Evolutionary conservation across 1,140 invertebrate genomes (phyloP).

Genomic region (Panulirus ornatus): DNA sequence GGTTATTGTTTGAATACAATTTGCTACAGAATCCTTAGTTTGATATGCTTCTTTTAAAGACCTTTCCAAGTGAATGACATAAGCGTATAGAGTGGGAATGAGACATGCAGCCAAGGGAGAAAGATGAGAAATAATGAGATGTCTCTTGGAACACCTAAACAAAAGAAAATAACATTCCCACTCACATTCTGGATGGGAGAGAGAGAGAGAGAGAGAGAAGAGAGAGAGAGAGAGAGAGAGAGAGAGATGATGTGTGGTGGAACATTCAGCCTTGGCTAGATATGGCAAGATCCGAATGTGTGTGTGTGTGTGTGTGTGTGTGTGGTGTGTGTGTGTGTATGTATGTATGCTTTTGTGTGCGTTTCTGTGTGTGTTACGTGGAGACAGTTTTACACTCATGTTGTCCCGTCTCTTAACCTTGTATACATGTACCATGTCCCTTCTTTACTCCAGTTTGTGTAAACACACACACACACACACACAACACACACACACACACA

Average conservation of each 20-base stretch:
- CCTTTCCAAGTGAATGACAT: too few species aligned
- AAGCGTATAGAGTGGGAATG: too few species aligned
- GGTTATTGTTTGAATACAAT: too few species aligned
- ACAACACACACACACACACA: too few species aligned
- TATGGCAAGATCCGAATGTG: not conserved
- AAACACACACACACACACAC: not conserved
- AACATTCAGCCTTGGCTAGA: not conserved
- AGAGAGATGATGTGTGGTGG: not conserved
- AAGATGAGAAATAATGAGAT: too few species aligned
- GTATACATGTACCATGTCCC: not conserved
- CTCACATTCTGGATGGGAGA: too few species aligned
- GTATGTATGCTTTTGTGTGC: not conserved
- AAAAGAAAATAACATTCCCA: too few species aligned
- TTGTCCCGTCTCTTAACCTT: not conserved
- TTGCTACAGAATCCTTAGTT: too few species aligned
- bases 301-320: conserved; percentile 36
- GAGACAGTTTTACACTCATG: too few species aligned
- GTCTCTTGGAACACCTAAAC: too few species aligned
- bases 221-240: not conserved
- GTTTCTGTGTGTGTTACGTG: not conserved
- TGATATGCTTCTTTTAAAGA: too few species aligned
- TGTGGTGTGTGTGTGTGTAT: conserved; percentile 41
- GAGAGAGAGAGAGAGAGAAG: not conserved
- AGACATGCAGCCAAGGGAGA: too few species aligned
- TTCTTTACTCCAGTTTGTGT: not conserved